phyloP scores from a whole-genome alignment of 2,797 vertebrate genomes.

The Clarias laeviceps region DNA sequence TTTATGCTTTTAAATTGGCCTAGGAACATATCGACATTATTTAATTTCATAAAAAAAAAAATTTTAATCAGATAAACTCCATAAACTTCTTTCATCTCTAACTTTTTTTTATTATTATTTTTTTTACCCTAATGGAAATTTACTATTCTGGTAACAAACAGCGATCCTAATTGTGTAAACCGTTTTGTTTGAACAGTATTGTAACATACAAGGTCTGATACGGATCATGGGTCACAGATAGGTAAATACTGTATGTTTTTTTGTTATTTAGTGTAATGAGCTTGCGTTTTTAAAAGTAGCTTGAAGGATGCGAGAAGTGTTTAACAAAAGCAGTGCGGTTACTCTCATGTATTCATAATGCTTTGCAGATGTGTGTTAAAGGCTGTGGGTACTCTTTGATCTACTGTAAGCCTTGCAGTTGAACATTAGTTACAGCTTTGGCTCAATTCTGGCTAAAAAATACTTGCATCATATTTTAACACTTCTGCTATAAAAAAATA shows the following conservation, averaged over 20 bases:
- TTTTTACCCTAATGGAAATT: not conserved
- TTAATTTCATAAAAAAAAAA: not conserved
- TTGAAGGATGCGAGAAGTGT: not conserved
- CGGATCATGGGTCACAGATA: not conserved
- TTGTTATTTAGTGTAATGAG: not conserved
- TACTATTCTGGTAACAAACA: not conserved
- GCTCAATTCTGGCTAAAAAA: not conserved
- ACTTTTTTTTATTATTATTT: not conserved
- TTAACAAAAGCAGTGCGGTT: not conserved
- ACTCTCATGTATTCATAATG: not conserved
- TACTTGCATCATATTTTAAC: not conserved
- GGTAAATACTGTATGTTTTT: not conserved
- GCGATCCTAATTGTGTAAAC: not conserved
- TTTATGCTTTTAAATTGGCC: not conserved
- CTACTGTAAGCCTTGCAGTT: not conserved
- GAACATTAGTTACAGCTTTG: not conserved
- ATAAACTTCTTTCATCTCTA: not conserved
- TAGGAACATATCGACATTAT: not conserved
- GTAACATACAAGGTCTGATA: not conserved
- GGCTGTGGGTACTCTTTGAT: not conserved
- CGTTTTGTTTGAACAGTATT: not conserved
- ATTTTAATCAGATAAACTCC: no score
- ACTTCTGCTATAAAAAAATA: not conserved
- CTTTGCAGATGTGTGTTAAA: conserved; percentile 7
- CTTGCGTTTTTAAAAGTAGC: not conserved